Evolutionary conservation across 92 coral and sea anemone genomes (phyloP).

Genomic region (Heliopora coerulea): DNA sequence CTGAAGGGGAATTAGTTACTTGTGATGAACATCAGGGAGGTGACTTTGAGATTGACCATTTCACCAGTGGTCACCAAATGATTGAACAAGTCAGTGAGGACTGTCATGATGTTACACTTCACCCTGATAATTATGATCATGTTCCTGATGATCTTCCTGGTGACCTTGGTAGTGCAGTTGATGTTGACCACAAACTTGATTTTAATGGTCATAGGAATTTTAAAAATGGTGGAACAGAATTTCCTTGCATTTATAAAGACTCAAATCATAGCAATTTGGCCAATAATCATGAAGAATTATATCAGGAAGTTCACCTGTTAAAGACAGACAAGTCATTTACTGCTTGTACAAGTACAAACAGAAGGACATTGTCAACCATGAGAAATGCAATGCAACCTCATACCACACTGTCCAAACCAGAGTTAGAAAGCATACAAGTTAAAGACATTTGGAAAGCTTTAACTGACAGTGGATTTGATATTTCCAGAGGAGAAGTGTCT

Average conservation of each 20-base stretch:
- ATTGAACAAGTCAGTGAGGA: neutral
- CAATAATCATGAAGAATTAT: neutral
- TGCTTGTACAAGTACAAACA: neutral
- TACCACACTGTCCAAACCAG: neutral
- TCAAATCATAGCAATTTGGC: neutral
- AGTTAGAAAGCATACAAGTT: conserved; percentile 21
- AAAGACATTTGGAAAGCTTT: conserved; percentile 31
- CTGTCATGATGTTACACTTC: neutral
- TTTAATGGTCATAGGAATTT: neutral
- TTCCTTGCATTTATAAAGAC: neutral
- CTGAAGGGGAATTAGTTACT: neutral
- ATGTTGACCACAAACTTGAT: neutral
- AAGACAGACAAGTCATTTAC: neutral
- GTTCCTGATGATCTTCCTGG: neutral
- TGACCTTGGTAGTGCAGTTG: neutral
- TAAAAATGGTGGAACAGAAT: neutral
- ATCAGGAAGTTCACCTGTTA: neutral
- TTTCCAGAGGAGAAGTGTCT: conserved; percentile 20
- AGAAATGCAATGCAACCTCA: too few species aligned
- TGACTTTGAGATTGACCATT: neutral
- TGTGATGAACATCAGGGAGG: neutral
- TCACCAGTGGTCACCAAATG: neutral
- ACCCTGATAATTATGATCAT: neutral
- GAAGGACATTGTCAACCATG: neutral
- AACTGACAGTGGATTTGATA: conserved; percentile 12